Evolutionary conservation across 2,888 invertebrate genomes (phyloP).

Genomic region (Epinotia brunnichana): DNA sequence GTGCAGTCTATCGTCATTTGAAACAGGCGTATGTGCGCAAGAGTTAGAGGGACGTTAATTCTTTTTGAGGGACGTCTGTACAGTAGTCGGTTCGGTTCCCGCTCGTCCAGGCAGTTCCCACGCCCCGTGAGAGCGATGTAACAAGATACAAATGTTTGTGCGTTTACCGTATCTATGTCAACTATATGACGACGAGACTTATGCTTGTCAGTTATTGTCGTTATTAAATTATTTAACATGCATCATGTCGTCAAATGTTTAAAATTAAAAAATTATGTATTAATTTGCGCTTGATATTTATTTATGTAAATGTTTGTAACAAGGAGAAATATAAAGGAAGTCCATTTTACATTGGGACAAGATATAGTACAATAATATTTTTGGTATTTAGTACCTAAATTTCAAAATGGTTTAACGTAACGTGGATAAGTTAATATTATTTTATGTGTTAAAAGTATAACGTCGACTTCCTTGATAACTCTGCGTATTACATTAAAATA

Average conservation of each 20-base stretch:
- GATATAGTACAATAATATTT: background rate
- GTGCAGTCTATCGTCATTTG: background rate
- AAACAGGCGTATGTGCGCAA: slow-evolving; percentile 1
- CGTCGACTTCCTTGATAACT: slow-evolving; percentile 29
- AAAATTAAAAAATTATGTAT: no score
- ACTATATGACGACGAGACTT: slow-evolving; percentile 9
- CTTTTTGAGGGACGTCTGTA: background rate
- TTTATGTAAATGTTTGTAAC: no score
- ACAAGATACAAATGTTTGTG: slow-evolving; percentile 40
- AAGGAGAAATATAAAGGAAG: no score
- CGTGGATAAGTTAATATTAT: slow-evolving; percentile 11
- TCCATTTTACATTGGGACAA: background rate
- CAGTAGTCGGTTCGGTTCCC: slow-evolving; percentile 14
- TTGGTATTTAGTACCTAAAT: background rate
- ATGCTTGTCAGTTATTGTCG: background rate
- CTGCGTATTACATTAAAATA: background rate
- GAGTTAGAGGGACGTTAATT: background rate
- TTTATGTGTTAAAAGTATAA: slow-evolving; percentile 24
- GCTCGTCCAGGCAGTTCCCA: slow-evolving; percentile 39
- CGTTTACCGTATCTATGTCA: slow-evolving; percentile 18
- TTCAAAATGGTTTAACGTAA: background rate
- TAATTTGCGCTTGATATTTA: no score
- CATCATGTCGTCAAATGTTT: background rate
- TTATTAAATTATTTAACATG: background rate
- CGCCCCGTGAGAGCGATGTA: slow-evolving; percentile 41